A percentile compares a stretch with the other conserved stretches of the same genome.
Conservation (phyloP, 2,888 invertebrate species). For the Labia minor region DNA sequence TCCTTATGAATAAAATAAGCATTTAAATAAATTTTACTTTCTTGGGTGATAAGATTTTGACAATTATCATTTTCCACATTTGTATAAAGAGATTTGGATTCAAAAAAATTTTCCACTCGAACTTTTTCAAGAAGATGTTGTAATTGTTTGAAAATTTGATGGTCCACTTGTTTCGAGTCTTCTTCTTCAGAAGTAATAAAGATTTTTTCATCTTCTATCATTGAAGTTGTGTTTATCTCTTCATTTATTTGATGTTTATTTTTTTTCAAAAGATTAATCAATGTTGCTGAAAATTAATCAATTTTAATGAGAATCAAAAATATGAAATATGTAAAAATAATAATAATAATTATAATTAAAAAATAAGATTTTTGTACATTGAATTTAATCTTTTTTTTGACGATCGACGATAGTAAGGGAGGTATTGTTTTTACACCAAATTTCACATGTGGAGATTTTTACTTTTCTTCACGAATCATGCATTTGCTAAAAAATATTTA, state of each 20-base stretch:
- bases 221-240: not conserved
- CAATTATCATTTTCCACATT: not conserved
- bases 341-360: too few species aligned
- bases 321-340: too few species aligned
- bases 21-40: too few species aligned
- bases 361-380: too few species aligned
- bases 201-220: not conserved
- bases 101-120: not conserved
- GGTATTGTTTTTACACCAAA: too few species aligned
- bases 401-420: too few species aligned
- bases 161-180: not conserved
- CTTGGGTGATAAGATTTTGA: not conserved
- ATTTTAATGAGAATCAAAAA: not conserved
- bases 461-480: too few species aligned
- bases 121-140: not conserved
- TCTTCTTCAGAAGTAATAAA: not conserved
- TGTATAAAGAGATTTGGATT: not conserved
- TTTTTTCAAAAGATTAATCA: constrained; percentile 29
- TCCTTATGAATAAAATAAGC: too few species aligned
- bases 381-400: too few species aligned
- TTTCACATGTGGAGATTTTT: too few species aligned
- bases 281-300: constrained; percentile 25
- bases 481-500: too few species aligned
- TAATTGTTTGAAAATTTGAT: not conserved
- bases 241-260: constrained; percentile 22